Evolutionary conservation across 1,140 invertebrate genomes (phyloP).

Genomic region (Vollenhovia emeryi): DNA sequence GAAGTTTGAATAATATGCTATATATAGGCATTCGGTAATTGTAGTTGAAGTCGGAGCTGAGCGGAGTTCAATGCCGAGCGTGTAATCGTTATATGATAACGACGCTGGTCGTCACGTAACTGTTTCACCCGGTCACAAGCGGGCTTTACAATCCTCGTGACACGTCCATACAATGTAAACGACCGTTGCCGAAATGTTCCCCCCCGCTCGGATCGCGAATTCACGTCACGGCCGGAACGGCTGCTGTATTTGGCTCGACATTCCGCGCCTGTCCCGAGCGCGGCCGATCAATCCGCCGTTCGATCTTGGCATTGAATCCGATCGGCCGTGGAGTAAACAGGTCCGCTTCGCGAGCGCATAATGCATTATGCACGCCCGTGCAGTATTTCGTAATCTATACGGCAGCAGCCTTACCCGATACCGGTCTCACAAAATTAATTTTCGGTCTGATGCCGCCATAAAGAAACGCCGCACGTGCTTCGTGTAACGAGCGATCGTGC

Average conservation of each 20-base stretch:
- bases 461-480: constrained; percentile 29
- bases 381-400: constrained; percentile 54
- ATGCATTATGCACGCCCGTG: constrained; percentile 56
- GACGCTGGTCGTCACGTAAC: constrained; percentile 58
- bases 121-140: constrained; percentile 59
- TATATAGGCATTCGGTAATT: no score
- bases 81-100: constrained; percentile 16
- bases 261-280: constrained; percentile 43
- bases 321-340: constrained; percentile 25
- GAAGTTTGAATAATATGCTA: no score
- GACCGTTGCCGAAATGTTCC: constrained; percentile 60
- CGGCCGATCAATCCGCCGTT: constrained; percentile 5
- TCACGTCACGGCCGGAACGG: constrained; percentile 57
- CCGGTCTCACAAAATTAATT: constrained; percentile 30
- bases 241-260: constrained; percentile 73
- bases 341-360: not conserved
- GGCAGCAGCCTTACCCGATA: constrained; percentile 40
- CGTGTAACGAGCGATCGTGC: not conserved
- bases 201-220: constrained; percentile 36
- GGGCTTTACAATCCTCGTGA: constrained; percentile 21
- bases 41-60: not conserved
- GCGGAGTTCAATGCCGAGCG: not conserved
- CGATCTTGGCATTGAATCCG: constrained; percentile 69
- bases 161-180: constrained; percentile 48
- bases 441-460: constrained; percentile 22